Evolutionary conservation across 2,113 vertebrate genomes (phyloP).

Genomic region (Callipepla californica): DNA sequence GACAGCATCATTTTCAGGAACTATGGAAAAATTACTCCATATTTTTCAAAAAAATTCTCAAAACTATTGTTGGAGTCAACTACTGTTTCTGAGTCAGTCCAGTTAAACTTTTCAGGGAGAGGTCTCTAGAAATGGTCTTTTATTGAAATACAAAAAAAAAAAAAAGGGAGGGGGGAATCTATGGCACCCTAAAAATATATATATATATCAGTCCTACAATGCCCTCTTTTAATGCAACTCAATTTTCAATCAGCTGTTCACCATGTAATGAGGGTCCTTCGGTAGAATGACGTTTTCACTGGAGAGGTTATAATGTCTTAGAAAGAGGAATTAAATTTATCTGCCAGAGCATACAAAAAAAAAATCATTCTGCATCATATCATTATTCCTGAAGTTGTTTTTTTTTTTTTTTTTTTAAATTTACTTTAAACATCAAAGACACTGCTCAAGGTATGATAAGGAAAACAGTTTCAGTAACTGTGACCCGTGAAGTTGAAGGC

Average conservation of each 20-base stretch:
- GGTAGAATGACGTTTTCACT: not conserved
- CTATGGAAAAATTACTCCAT: not conserved
- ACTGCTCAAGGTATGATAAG: not conserved
- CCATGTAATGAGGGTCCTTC: not conserved
- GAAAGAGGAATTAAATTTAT: not conserved
- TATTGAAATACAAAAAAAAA: not conserved
- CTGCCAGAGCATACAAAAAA: not conserved
- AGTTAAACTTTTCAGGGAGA: not conserved
- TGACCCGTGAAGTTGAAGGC: not conserved
- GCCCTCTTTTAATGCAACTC: not conserved
- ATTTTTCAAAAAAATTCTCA: not conserved
- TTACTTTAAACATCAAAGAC: not conserved
- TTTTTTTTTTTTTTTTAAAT: not conserved
- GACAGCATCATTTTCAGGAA: not conserved
- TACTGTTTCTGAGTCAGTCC: not conserved
- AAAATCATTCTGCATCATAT: not conserved
- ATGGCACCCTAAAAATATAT: not conserved
- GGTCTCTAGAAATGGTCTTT: not conserved
- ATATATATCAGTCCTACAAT: not conserved
- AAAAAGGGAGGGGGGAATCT: not conserved
- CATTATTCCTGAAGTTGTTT: not conserved
- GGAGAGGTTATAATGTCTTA: not conserved
- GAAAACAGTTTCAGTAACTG: not conserved
- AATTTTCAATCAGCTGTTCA: not conserved
- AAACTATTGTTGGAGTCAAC: not conserved